phyloP scores from a whole-genome alignment of 2,113 vertebrate species.

The Nestor notabilis region DNA sequence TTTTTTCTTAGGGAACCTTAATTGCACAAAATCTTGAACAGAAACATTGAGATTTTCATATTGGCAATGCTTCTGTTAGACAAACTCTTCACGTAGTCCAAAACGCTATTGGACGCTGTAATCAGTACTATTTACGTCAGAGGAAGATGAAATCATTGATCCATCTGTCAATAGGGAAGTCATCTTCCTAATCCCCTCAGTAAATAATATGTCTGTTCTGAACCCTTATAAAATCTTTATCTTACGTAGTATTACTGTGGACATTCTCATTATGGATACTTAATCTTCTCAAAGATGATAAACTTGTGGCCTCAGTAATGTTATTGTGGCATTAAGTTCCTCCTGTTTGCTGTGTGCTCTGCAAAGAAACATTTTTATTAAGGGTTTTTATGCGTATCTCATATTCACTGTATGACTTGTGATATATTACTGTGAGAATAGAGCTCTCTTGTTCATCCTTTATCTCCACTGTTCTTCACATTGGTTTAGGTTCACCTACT shows the following conservation, averaged over 20 bases:
- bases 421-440: background rate
- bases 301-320: conserved; percentile 12
- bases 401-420: background rate
- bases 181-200: conserved; percentile 15
- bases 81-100: background rate
- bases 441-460: background rate
- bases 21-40: background rate
- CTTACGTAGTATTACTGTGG: background rate
- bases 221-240: conserved; percentile 32
- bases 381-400: background rate
- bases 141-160: conserved; percentile 9
- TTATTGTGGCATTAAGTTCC: background rate
- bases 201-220: background rate
- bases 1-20: background rate
- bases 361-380: conserved; percentile 6
- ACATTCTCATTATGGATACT: conserved; percentile 7
- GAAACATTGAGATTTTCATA: background rate
- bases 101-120: background rate
- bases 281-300: conserved; percentile 36
- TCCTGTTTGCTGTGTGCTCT: background rate
- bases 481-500: background rate
- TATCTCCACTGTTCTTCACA: background rate
- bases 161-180: background rate
- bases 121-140: background rate
- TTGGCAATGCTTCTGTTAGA: background rate